Conservation (phyloP, 2,888 invertebrate genomes). For the Apomyelois bistriatella region DNA sequence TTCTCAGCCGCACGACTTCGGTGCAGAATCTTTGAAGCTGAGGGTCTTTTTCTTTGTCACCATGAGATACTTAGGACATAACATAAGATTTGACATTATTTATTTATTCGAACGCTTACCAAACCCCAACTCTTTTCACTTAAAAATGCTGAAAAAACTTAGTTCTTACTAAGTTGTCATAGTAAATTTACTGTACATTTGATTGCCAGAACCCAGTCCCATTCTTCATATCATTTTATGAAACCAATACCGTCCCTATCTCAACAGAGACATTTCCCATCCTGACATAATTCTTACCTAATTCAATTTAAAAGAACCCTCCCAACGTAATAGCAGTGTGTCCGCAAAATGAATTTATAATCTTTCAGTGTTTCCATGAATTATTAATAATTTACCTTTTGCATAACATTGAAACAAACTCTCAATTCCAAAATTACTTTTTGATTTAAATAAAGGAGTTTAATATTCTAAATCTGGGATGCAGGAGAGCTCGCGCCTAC, state of each 20-base stretch:
- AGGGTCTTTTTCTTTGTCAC: no score
- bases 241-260: conserved; percentile 1
- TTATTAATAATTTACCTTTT: conserved; percentile 11
- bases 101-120: no score
- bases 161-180: no score
- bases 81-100: no score
- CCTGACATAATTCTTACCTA: conserved; percentile 8
- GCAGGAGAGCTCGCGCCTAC: no score
- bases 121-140: no score
- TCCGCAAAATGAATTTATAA: conserved; percentile 14
- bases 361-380: conserved; percentile 12
- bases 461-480: neutral
- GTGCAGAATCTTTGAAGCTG: no score
- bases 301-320: conserved; percentile 13
- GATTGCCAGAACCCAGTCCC: neutral
- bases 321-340: conserved; percentile 10
- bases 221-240: conserved; percentile 6
- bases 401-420: conserved; percentile 6
- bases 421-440: conserved; percentile 6
- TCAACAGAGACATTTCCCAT: conserved; percentile 1
- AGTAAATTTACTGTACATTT: no score
- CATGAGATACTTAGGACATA: no score
- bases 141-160: conserved; percentile 5
- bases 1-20: no score
- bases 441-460: neutral